phyloP scores from a whole-genome alignment of 2,113 vertebrate genomes.

The Carlito syrichta region DNA sequence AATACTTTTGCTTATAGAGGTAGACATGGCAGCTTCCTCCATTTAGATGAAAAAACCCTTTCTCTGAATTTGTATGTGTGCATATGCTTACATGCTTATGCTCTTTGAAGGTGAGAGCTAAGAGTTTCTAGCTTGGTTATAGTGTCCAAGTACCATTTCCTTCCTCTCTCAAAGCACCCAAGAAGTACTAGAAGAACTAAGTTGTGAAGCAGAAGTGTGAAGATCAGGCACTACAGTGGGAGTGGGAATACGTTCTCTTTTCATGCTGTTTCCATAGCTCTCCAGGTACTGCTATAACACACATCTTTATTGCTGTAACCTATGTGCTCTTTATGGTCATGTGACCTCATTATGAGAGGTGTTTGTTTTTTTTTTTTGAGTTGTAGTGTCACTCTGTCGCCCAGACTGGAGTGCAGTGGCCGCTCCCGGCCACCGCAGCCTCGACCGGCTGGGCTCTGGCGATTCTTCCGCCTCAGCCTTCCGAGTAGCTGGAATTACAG shows the following conservation, averaged over 20 bases:
- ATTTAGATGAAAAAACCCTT: constrained; percentile 79
- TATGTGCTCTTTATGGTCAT: neutral
- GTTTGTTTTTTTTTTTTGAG: too few species aligned
- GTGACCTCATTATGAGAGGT: constrained; percentile 7
- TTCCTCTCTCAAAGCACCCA: constrained; percentile 36
- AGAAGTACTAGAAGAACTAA: constrained; percentile 28
- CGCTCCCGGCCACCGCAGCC: too few species aligned
- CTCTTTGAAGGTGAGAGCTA: constrained; percentile 27
- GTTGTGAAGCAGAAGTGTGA: constrained; percentile 14
- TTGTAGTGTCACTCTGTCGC: too few species aligned
- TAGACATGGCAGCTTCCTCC: constrained; percentile 85
- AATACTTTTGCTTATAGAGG: constrained; percentile 86
- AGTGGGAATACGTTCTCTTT: constrained; percentile 36
- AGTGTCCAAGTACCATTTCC: constrained; percentile 42
- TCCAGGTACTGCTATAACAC: neutral
- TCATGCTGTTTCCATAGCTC: neutral
- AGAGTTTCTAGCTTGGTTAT: constrained; percentile 25
- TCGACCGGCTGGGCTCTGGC: too few species aligned
- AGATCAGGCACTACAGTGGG: neutral
- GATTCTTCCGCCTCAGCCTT: too few species aligned
- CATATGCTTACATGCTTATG: constrained; percentile 50
- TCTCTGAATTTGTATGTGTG: constrained; percentile 54
- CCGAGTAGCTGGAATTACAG: too few species aligned
- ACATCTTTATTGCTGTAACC: neutral
- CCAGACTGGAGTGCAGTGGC: too few species aligned